Conservation (phyloP, 2,888 invertebrate genomes). For the Tetranychus truncatus region DNA sequence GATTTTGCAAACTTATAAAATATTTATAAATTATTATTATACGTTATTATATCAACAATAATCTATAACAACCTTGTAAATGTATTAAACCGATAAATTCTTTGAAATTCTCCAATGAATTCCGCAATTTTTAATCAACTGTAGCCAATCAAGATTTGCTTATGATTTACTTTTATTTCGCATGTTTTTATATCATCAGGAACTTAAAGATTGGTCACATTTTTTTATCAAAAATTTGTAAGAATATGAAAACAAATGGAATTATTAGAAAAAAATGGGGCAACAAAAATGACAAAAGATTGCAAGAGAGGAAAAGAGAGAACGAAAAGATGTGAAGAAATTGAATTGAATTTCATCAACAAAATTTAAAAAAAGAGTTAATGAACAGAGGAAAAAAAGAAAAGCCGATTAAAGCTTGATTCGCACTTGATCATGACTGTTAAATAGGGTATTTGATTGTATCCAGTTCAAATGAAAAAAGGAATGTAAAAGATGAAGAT, state of each 20-base stretch:
- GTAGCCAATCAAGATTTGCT: not conserved
- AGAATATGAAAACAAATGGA: not conserved
- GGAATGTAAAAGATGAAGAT: not conserved
- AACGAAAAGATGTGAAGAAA: not conserved
- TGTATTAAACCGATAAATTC: not conserved
- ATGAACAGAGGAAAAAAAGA: not conserved
- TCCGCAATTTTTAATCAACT: too few species aligned
- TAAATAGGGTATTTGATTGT: not conserved
- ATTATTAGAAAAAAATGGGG: constrained; percentile 1
- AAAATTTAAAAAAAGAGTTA: not conserved
- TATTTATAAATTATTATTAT: not conserved
- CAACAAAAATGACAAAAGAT: not conserved
- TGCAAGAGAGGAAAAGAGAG: not conserved
- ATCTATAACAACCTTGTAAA: not conserved
- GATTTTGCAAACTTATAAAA: not conserved
- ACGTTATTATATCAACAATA: not conserved
- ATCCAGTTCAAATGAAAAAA: not conserved
- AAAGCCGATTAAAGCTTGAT: not conserved
- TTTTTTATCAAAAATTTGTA: not conserved
- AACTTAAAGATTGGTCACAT: not conserved
- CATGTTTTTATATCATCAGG: not conserved
- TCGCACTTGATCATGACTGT: not conserved
- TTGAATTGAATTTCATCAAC: not conserved
- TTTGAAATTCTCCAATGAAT: too few species aligned
- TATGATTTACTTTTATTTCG: not conserved